Evolutionary conservation across 2,888 invertebrate genomes (phyloP).

Genomic region (Heliothis peltigera): DNA sequence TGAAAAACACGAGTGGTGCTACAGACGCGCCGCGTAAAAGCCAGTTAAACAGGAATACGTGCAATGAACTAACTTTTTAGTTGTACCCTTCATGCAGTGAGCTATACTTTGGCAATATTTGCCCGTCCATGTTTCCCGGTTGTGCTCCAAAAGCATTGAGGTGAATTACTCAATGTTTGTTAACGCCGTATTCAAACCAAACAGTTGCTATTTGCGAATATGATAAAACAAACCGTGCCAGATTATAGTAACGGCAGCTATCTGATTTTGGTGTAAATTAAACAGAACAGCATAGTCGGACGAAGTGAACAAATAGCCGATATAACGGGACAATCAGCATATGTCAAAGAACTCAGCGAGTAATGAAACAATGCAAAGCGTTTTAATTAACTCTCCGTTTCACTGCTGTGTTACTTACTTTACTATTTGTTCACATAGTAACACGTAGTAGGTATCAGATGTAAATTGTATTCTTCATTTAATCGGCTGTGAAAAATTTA

Average conservation of each 20-base stretch:
- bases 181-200: neutral
- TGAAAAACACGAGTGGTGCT: neutral
- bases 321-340: constrained; percentile 43
- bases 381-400: constrained; percentile 49
- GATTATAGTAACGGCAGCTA: constrained; percentile 6
- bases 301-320: constrained; percentile 31
- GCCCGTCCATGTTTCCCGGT: neutral
- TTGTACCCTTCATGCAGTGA: neutral
- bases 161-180: constrained; percentile 32
- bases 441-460: too few species aligned
- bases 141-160: constrained; percentile 18
- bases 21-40: neutral
- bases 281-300: constrained; percentile 8
- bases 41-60: constrained; percentile 19
- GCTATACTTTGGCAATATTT: constrained; percentile 20
- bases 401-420: neutral
- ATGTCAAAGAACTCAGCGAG: constrained; percentile 18
- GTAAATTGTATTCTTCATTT: too few species aligned
- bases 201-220: constrained; percentile 11
- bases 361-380: constrained; percentile 20
- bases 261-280: constrained; percentile 25
- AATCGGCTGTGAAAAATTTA: too few species aligned
- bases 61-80: constrained; percentile 8
- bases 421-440: too few species aligned
- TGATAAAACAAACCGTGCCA: constrained; percentile 17